phyloP scores from a whole-genome alignment of 2,113 vertebrate genomes.

The Marcusenius ussheri region DNA sequence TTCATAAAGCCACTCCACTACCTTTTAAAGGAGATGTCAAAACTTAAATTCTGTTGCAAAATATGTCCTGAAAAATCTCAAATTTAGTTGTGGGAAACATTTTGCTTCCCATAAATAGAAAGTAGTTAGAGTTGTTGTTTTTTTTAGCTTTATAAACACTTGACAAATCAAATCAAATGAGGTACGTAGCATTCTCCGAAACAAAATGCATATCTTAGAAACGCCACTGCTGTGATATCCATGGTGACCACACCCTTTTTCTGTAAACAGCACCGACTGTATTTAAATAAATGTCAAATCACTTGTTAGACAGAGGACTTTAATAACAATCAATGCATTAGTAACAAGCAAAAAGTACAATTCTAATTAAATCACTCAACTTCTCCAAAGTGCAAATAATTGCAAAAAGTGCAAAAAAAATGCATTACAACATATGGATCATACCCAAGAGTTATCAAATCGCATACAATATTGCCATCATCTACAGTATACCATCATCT shows the following conservation, averaged over 20 bases:
- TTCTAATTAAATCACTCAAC: background rate
- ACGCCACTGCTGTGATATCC: background rate
- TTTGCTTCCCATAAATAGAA: background rate
- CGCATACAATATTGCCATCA: background rate
- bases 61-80: slow-evolving; percentile 20
- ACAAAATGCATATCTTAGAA: background rate
- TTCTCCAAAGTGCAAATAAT: background rate
- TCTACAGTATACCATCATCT: background rate
- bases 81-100: background rate
- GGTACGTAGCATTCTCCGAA: background rate
- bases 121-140: no score
- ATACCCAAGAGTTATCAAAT: background rate
- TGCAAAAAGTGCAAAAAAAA: no score
- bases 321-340: background rate
- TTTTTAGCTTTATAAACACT: background rate
- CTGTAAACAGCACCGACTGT: background rate
- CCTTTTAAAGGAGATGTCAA: background rate
- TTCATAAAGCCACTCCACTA: background rate
- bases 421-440: background rate
- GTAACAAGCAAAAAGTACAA: background rate
- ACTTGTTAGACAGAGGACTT: background rate
- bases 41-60: background rate
- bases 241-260: background rate
- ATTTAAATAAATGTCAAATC: background rate
- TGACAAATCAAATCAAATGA: background rate